Base-by-base conservation (phyloP, 2,113 vertebrate genomes). In the Nematolebias whitei region DNA sequence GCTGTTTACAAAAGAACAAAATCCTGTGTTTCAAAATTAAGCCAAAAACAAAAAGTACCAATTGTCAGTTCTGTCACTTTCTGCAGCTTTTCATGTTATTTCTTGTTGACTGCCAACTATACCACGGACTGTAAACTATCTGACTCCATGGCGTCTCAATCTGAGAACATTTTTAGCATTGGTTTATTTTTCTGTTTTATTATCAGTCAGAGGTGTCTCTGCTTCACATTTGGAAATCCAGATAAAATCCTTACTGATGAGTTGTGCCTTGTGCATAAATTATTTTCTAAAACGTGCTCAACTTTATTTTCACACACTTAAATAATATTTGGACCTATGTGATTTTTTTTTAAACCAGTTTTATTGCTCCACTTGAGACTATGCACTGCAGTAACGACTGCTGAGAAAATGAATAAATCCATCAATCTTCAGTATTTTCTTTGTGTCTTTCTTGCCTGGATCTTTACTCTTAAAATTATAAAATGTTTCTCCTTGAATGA, bases 241-340 rank as follows among this genome's bases (percentile, higher is more conserved):
- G 20, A 45, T 53, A 3, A 32, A 40, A 4, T 53, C 0, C 48
- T 65, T 63, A 20, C 61, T 22, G 6, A 63, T 80, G 53, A 81
- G 45, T 80, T 87, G 82, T 87, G 84, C 84, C 82, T 88, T 65
- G 71, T 65, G 45, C 76, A 66, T 72, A n/a, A n/a, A n/a, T n/a
- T n/a, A n/a, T n/a, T n/a, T 81, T 48, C 23, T 54, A 56, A 55
- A 24, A 61, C 23, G 6, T 11, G 18, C 13, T 52, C 7, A 19
- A 56, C 19, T 56, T 48, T 38, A 0, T 51, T 64, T 41, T 47
- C 23, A 57, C 49, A 48, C 53, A 13, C 5, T 45, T 10, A 55
- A 65, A 40, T 35, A 26, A n/a, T 60, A 24, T 44, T 64, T 54
- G 47, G 61, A 83, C 22, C 63, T 40, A 19, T 11, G 22, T 20